Evolutionary conservation across 1,140 invertebrate species (phyloP).

Genomic region (Diachasma alloeum): DNA sequence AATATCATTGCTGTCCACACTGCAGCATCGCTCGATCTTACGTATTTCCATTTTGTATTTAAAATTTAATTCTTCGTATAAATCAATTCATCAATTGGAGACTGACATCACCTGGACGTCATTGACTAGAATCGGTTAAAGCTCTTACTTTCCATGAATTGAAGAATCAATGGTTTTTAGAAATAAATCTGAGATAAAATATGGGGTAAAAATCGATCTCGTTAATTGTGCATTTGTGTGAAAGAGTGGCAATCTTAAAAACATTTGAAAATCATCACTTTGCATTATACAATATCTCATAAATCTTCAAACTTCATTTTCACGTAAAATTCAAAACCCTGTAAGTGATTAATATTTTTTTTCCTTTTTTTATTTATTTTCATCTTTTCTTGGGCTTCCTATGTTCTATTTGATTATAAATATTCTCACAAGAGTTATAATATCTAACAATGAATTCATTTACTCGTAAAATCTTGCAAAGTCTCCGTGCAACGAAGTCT

Average conservation of each 20-base stretch:
- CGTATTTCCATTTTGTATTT: not conserved
- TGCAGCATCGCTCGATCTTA: constrained; percentile 5
- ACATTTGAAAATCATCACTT: constrained; percentile 3
- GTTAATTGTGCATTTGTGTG: constrained; percentile 12
- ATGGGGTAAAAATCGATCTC: not conserved
- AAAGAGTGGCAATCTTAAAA: not conserved
- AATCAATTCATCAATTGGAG: not conserved
- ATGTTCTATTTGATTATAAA: not conserved
- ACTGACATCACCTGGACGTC: constrained; percentile 4
- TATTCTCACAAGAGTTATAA: constrained; percentile 3
- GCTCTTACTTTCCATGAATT: constrained; percentile 1
- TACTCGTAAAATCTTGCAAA: constrained; percentile 18
- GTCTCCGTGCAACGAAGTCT: constrained; percentile 14
- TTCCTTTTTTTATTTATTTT: not conserved
- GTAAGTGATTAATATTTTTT: not conserved
- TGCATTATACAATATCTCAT: not conserved
- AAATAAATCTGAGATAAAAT: not conserved
- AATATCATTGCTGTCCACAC: constrained; percentile 30
- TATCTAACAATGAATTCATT: constrained; percentile 16
- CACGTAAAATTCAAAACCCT: constrained; percentile 5
- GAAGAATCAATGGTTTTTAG: not conserved
- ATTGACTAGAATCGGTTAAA: constrained; percentile 8
- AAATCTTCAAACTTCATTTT: not conserved
- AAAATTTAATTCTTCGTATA: not conserved
- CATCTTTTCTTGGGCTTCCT: not conserved